Percentiles rank a stretch among this genome's conserved stretches.
phyloP scores from a whole-genome alignment of 2,797 vertebrate species.

The Leptodactylus fallax region DNA sequence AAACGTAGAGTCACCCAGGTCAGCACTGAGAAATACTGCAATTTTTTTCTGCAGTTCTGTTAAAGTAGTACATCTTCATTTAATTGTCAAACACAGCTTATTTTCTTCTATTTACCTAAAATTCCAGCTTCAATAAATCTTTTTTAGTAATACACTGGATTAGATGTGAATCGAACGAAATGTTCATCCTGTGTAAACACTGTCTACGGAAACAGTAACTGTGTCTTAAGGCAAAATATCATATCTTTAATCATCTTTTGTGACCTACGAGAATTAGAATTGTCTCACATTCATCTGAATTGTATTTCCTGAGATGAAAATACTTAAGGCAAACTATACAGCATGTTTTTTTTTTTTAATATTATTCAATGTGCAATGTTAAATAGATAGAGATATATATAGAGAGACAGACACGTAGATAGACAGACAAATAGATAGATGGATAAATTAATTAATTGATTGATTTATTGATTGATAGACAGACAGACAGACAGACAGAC shows the following conservation, averaged over 20 bases:
- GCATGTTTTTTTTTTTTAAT: not conserved
- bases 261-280: not conserved
- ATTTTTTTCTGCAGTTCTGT: not conserved
- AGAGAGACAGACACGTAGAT: too few relatives aligned
- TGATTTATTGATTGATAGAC: too few relatives aligned
- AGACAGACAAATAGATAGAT: too few relatives aligned
- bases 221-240: constrained; percentile 8
- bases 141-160: constrained; percentile 20
- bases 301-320: not conserved
- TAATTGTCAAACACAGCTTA: constrained; percentile 15
- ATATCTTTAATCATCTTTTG: not conserved
- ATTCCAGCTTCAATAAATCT: constrained; percentile 8
- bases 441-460: too few relatives aligned
- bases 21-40: constrained; percentile 5
- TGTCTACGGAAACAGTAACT: constrained; percentile 31
- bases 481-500: too few relatives aligned
- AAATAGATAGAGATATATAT: too few relatives aligned
- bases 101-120: constrained; percentile 31
- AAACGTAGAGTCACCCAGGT: not conserved
- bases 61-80: not conserved
- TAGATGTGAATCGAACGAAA: constrained; percentile 24
- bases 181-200: constrained; percentile 35
- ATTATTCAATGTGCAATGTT: not conserved
- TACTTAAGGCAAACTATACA: not conserved
- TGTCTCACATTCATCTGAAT: not conserved